Conservation (phyloP, 2,113 vertebrate species). For the Lampris incognitus region DNA sequence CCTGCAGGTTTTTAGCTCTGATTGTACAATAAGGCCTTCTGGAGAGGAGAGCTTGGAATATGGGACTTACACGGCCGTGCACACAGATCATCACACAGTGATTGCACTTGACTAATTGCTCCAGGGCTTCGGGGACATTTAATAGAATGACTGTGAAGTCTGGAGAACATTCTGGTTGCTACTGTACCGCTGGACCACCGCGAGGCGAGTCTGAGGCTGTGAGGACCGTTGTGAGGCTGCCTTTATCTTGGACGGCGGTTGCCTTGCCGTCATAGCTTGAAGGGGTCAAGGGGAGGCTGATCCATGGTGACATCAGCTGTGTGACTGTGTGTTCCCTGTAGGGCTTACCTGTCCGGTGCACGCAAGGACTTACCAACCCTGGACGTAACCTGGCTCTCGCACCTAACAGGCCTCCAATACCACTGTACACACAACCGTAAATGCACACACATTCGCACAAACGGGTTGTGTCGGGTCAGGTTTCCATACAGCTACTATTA, state of each 20-base stretch:
- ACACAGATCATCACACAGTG: too few species aligned
- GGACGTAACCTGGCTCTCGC: slow-evolving; percentile 15
- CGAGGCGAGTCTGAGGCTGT: background rate
- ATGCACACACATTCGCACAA: background rate
- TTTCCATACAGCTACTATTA: background rate
- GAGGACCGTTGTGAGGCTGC: background rate
- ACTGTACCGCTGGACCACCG: background rate
- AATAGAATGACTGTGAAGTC: background rate
- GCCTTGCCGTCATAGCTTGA: slow-evolving; percentile 29
- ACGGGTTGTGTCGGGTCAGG: slow-evolving; percentile 23
- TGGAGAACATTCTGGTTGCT: background rate
- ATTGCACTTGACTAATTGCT: too few species aligned
- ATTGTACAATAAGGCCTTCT: too few species aligned
- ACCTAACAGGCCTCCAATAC: slow-evolving; percentile 21
- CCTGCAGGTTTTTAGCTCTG: too few species aligned
- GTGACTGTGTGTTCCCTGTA: slow-evolving; percentile 25
- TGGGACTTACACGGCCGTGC: too few species aligned
- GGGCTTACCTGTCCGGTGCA: background rate
- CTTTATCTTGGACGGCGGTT: background rate
- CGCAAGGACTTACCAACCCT: background rate
- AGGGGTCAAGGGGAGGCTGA: slow-evolving; percentile 15
- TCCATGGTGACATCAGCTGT: slow-evolving; percentile 9
- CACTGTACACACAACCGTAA: background rate
- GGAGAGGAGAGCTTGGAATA: too few species aligned
- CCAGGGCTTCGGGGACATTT: background rate